A percentile compares a stretch with the other conserved stretches of the same genome.
Conservation (phyloP, 2,113 vertebrate genomes). For the Ariopsis seemanni region DNA sequence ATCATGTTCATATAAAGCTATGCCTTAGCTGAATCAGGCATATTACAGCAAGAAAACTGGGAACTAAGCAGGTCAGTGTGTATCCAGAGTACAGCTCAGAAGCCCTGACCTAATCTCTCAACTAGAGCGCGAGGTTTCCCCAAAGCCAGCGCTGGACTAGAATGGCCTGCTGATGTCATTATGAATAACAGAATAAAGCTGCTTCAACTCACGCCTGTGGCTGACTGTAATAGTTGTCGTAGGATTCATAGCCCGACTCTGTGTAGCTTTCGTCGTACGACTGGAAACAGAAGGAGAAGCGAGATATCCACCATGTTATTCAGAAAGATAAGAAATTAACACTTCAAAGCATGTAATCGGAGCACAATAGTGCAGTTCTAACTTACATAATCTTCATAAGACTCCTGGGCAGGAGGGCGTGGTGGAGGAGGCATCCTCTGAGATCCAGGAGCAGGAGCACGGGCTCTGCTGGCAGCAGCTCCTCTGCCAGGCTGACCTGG, state of each 20-base stretch:
- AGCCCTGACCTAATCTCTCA: neutral
- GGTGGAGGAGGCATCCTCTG: constrained; percentile 87
- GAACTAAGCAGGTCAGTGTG: neutral
- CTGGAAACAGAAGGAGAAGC: constrained; percentile 62
- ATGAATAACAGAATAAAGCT: constrained; percentile 35
- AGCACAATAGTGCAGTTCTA: neutral
- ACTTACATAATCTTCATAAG: constrained; percentile 92
- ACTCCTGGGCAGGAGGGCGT: constrained; percentile 77
- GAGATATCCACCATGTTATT: neutral
- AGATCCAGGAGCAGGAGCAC: constrained; percentile 78
- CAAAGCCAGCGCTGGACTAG: neutral
- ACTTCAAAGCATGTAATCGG: neutral
- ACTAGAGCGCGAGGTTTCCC: neutral
- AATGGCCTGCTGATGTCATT: neutral
- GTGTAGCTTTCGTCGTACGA: constrained; percentile 91
- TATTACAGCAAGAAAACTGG: neutral
- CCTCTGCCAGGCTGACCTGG: constrained; percentile 80
- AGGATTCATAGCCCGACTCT: constrained; percentile 90
- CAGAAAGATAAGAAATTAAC: neutral
- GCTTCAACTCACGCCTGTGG: constrained; percentile 88
- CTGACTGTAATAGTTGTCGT: constrained; percentile 95
- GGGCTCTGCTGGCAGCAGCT: constrained; percentile 75
- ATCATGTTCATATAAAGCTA: neutral
- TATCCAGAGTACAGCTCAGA: neutral
- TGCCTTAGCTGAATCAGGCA: neutral